A percentile compares a stretch with the other conserved stretches of the same genome.
Conservation (phyloP, 92 coral and sea anemone species). For the Epizoanthus illoricatus region DNA sequence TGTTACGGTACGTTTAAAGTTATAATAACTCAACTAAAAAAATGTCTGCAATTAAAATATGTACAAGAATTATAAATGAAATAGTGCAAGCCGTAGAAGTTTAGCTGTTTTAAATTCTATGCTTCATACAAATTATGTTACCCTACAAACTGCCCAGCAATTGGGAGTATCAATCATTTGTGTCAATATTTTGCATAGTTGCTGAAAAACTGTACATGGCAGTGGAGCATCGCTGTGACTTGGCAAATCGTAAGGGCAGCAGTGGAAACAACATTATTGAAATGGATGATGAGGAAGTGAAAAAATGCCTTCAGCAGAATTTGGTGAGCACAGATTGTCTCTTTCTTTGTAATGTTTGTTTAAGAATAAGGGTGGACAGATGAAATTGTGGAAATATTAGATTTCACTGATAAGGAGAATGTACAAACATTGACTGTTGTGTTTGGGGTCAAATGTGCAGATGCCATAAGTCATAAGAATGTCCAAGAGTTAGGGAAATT, state of each 20-base stretch:
- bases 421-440: too few species aligned
- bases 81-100: too few species aligned
- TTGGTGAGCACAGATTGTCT: slow-evolving; percentile 35
- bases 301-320: slow-evolving; percentile 30
- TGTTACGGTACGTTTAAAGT: too few species aligned
- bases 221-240: slow-evolving; percentile 73
- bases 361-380: neutral
- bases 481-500: too few species aligned
- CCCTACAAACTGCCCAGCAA: neutral
- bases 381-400: neutral
- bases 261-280: slow-evolving; percentile 21
- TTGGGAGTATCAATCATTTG: neutral
- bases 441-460: too few species aligned
- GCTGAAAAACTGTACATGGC: slow-evolving; percentile 71
- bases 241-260: slow-evolving; percentile 35
- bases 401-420: neutral
- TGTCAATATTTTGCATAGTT: slow-evolving; percentile 37
- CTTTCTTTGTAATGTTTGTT: neutral
- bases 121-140: neutral
- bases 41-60: too few species aligned
- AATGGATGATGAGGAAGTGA: slow-evolving; percentile 53
- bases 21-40: neutral
- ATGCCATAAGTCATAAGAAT: too few species aligned
- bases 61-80: too few species aligned
- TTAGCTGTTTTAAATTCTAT: too few species aligned